Conservation (phyloP, 2,797 vertebrate species). For the Numenius phaeopus region DNA sequence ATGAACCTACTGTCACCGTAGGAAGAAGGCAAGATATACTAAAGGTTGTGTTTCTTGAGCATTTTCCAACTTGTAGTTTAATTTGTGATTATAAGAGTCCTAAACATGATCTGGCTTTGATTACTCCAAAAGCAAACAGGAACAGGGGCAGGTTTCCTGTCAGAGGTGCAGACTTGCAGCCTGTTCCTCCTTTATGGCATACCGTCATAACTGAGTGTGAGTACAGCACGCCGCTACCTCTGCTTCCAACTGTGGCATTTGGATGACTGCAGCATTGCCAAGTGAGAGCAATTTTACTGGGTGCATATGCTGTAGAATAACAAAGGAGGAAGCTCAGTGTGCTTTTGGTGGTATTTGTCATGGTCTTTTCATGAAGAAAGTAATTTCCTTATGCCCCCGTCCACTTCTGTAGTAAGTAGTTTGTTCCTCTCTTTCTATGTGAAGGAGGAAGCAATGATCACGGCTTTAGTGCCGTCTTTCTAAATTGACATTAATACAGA, state of each 20-base stretch:
- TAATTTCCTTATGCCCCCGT: not conserved
- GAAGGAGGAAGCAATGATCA: not conserved
- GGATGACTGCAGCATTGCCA: not conserved
- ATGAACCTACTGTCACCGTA: not conserved
- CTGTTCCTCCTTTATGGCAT: not conserved
- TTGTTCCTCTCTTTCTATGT: not conserved
- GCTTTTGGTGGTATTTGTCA: not conserved
- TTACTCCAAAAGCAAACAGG: not conserved
- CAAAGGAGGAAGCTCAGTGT: not conserved
- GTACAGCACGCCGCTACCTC: not conserved
- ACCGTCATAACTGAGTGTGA: not conserved
- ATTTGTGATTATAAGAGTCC: not conserved
- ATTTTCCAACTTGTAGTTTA: not conserved
- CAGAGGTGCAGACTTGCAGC: not conserved
- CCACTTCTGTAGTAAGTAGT: not conserved
- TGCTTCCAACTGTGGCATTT: not conserved
- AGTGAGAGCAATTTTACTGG: not conserved
- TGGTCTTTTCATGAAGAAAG: not conserved
- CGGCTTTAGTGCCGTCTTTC: not conserved
- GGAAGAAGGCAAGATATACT: not conserved
- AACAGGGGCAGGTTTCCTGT: not conserved
- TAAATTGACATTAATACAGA: not conserved
- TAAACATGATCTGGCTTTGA: not conserved
- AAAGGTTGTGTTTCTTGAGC: not conserved
- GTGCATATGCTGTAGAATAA: not conserved